Base-by-base conservation (phyloP, 2,113 vertebrate species). In the Pterocles gutturalis region DNA sequence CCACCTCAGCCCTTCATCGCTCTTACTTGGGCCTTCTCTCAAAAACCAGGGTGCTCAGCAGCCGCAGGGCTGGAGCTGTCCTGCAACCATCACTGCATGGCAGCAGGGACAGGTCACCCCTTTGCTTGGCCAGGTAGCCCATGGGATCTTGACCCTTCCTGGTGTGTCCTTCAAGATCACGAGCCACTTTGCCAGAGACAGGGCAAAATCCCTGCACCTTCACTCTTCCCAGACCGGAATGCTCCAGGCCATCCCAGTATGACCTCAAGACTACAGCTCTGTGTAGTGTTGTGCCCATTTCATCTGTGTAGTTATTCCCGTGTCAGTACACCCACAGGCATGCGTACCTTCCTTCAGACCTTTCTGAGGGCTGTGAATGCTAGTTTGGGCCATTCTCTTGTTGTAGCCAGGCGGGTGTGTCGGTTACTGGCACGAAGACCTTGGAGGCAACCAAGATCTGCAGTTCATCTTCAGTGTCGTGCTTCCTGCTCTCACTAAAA, bases 301-400 rank as follows among this genome's bases (percentile, higher is more conserved):
- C 36, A 43, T 33, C 78, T 77, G 41, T 13, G 13, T 20, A 61
- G 51, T 29, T 69, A 38, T 72, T 73, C 28, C 28, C 0, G 0
- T 36, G 13, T 20, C 1, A 1, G 17, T 41, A 28, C 15, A 13
- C 10, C 1, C 1, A 19, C 1, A 8, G 28, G 45, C 51, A 58
- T 2, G 2, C 0, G 1, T 34, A 26, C 34, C 11, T 78, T 48
- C 29, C 43, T 80, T 51, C 28, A 7, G 5, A 51, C 8, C 58
- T 46, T 49, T 46, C 62, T 55, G 60, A 78, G 73, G 49, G 11
- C 43, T 1, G 10, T 3, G 3, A 12, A 25, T 12, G 13, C 7
- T 66, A 25, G 1, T 69, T 83, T 9, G 36, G 31, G 5, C 15
- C 5, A 7, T 61, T 83, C 45, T 61, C 38, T 51, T 76, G 3